Conservation (phyloP, 2,113 vertebrate genomes). For the Artemisiospiza belli region DNA sequence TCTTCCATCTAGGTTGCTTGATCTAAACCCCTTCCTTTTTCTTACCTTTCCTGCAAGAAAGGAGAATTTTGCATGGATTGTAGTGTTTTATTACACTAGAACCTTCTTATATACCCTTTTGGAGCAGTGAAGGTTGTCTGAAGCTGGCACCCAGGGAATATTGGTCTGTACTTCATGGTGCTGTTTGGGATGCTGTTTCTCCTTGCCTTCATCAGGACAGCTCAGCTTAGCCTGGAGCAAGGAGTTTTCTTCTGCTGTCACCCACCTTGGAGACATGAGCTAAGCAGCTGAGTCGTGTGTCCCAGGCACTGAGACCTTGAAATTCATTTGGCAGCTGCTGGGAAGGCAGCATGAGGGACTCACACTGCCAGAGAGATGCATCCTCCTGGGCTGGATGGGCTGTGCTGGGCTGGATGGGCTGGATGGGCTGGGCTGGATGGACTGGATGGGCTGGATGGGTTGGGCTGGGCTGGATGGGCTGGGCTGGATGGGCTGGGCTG, state of each 20-base stretch:
- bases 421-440: not conserved
- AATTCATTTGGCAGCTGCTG: not conserved
- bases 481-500: not conserved
- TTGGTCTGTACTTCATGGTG: fast-evolving
- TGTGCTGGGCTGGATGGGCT: too few relatives aligned
- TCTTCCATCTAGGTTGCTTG: not conserved
- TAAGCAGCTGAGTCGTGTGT: not conserved
- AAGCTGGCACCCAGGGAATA: not conserved
- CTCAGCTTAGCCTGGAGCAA: not conserved
- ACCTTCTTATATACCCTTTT: not conserved
- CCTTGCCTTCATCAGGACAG: not conserved
- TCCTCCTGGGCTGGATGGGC: not conserved
- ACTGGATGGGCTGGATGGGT: not conserved
- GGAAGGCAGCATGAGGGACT: not conserved
- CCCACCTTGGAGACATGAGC: not conserved
- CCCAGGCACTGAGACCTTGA: not conserved
- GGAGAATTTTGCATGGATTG: not conserved
- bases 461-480: not conserved
- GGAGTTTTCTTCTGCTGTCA: not conserved
- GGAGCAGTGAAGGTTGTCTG: not conserved
- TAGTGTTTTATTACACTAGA: not conserved
- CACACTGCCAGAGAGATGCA: fast-evolving
- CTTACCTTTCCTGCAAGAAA: not conserved
- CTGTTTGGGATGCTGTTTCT: not conserved
- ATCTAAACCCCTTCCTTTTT: not conserved